These are phyloP conservation scores for Bombus impatiens DNA, from an alignment of 1,140 invertebrate genomes.

Conservation along the genomic window DNA sequence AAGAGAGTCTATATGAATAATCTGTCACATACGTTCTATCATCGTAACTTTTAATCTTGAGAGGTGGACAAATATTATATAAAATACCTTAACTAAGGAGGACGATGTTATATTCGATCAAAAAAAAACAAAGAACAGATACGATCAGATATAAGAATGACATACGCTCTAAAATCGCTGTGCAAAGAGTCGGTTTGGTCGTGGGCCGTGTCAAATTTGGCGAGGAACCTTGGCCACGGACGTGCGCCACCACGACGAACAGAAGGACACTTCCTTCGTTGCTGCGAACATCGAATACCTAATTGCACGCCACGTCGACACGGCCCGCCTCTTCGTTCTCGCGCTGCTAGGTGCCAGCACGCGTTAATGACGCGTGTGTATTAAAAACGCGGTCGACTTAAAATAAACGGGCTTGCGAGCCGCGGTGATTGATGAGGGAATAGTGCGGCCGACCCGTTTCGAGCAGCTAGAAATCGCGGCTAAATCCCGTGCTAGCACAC, in stretches of 20 bases:
- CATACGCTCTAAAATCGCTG: not conserved
- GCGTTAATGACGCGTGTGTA: slow-evolving; percentile 79
- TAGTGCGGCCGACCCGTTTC: slow-evolving; percentile 23
- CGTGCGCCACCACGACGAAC: slow-evolving; percentile 24
- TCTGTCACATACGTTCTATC: no score
- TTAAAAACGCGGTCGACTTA: slow-evolving; percentile 77
- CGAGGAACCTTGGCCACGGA: slow-evolving; percentile 34
- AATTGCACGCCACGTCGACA: slow-evolving; percentile 62
- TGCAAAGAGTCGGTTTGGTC: not conserved
- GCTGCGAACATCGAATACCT: slow-evolving; percentile 61
- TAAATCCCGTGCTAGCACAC: slow-evolving; percentile 46
- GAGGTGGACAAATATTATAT: no score
- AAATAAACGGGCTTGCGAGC: slow-evolving; percentile 74
- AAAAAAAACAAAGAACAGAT: not conserved
- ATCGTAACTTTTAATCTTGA: no score
- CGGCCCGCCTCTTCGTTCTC: slow-evolving; percentile 46
- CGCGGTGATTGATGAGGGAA: slow-evolving; percentile 76
- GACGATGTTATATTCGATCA: not conserved
- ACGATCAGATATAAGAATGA: fast-evolving
- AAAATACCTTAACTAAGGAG: no score
- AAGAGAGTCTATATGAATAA: no score
- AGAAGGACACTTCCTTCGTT: slow-evolving; percentile 41
- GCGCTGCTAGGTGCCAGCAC: slow-evolving; percentile 62
- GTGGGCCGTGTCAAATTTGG: slow-evolving; percentile 27
- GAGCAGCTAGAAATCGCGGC: not conserved